Evolutionary conservation across 2,888 invertebrate species (phyloP).

Genomic region (Ichneumon xanthorius): DNA sequence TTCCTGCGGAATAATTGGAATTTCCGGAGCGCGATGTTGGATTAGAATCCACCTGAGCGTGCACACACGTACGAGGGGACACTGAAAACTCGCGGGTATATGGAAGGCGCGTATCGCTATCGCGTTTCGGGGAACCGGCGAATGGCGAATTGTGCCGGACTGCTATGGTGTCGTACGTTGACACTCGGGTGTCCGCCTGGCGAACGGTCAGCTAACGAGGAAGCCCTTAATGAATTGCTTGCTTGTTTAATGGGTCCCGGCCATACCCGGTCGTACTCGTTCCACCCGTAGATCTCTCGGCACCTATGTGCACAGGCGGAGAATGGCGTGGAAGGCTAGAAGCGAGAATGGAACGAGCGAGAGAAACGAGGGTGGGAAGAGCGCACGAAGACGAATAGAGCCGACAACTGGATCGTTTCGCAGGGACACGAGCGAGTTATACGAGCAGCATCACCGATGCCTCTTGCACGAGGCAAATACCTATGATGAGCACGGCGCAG

Average conservation of each 20-base stretch:
- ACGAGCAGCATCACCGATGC: slow-evolving; percentile 40
- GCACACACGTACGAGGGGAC: slow-evolving; percentile 20
- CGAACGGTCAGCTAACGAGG: slow-evolving; percentile 67
- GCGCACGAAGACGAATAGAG: slow-evolving; percentile 57
- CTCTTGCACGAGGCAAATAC: slow-evolving; percentile 35
- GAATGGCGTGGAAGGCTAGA: slow-evolving; percentile 20
- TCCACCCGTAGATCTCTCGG: slow-evolving; percentile 33
- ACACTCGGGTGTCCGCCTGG: slow-evolving; percentile 55
- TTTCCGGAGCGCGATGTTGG: slow-evolving; percentile 44
- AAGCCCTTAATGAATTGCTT: slow-evolving; percentile 66
- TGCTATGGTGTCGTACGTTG: slow-evolving; percentile 56
- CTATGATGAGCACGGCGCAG: slow-evolving; percentile 69
- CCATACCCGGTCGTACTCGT: slow-evolving; percentile 13
- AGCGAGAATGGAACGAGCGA: slow-evolving; percentile 29
- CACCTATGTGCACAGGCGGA: slow-evolving; percentile 44
- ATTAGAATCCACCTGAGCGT: slow-evolving; percentile 57
- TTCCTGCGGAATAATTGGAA: slow-evolving; percentile 56
- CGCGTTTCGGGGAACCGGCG: slow-evolving; percentile 13
- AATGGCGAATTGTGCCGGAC: slow-evolving; percentile 43
- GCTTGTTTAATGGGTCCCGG: slow-evolving; percentile 57
- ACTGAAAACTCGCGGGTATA: slow-evolving; percentile 54
- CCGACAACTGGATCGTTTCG: slow-evolving; percentile 51
- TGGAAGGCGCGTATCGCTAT: slow-evolving; percentile 15
- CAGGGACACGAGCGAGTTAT: slow-evolving; percentile 48
- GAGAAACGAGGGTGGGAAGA: slow-evolving; percentile 33